Evolutionary conservation across 2,888 invertebrate species (phyloP).

Genomic region (Erannis defoliaria): DNA sequence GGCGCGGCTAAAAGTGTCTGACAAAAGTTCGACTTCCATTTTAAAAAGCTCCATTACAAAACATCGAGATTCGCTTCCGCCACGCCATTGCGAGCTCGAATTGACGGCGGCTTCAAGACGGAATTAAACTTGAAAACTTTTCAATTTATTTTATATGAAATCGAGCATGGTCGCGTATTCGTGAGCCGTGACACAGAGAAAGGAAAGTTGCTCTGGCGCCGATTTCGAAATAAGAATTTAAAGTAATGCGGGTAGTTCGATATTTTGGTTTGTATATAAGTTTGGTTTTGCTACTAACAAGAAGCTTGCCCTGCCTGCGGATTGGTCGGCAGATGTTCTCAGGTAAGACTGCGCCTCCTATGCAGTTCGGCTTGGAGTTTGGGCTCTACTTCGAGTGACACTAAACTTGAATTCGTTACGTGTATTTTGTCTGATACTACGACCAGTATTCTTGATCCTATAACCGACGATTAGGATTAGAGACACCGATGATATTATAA

Average conservation of each 20-base stretch:
- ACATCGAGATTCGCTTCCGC: conserved; percentile 86
- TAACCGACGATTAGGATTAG: neutral
- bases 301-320: conserved; percentile 40
- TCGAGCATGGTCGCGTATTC: conserved; percentile 67
- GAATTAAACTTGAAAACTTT: conserved; percentile 83
- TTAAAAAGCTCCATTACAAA: conserved; percentile 87
- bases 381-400: conserved; percentile 63
- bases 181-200: conserved; percentile 57
- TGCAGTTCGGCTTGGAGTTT: conserved; percentile 54
- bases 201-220: conserved; percentile 51
- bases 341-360: conserved; percentile 47
- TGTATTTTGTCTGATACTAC: conserved; percentile 64
- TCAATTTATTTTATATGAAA: conserved; percentile 81
- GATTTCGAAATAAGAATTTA: conserved; percentile 38
- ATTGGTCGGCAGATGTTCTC: conserved; percentile 53
- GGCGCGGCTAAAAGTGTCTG: conserved; percentile 86
- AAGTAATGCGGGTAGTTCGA: conserved; percentile 20
- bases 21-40: conserved; percentile 87
- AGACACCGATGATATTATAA: no score
- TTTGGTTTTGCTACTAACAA: conserved; percentile 37
- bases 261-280: conserved; percentile 1
- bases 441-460: conserved; percentile 53
- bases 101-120: conserved; percentile 73
- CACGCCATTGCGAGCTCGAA: conserved; percentile 74
- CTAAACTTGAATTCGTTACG: conserved; percentile 82